These are phyloP conservation scores for Scatophagus argus DNA, from an alignment of 2,113 vertebrate genomes.

Conservation along the genomic window DNA sequence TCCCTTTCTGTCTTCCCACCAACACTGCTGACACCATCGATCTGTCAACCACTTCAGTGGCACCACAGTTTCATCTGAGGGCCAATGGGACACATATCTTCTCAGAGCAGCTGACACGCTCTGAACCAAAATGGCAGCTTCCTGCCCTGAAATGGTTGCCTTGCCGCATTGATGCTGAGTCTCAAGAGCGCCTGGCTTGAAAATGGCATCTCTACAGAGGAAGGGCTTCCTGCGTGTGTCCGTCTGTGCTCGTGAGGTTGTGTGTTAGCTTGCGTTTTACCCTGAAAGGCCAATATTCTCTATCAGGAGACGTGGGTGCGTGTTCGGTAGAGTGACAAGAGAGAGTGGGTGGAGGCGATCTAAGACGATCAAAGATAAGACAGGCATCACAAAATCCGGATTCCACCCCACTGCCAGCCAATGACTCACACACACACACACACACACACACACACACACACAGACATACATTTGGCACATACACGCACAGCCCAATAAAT, in stretches of 20 bases:
- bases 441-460: slow-evolving; percentile 31
- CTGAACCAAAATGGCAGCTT: slow-evolving; percentile 79
- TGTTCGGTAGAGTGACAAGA: slow-evolving; percentile 61
- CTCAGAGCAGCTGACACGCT: slow-evolving; percentile 71
- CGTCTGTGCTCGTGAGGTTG: background rate
- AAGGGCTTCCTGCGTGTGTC: slow-evolving; percentile 27
- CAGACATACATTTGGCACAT: slow-evolving; percentile 72
- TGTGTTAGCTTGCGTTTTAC: slow-evolving; percentile 15
- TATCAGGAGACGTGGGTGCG: slow-evolving; percentile 35
- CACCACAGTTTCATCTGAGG: slow-evolving; percentile 71
- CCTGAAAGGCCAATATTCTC: slow-evolving; percentile 62
- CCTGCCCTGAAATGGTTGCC: slow-evolving; percentile 73
- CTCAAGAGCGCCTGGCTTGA: slow-evolving; percentile 42
- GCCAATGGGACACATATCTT: slow-evolving; percentile 69
- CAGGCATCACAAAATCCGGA: slow-evolving; percentile 69
- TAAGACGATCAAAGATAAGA: slow-evolving; percentile 67
- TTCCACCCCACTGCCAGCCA: slow-evolving; percentile 61
- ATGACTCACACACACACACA: slow-evolving; percentile 55
- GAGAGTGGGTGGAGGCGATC: slow-evolving; percentile 66
- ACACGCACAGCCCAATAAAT: slow-evolving; percentile 77
- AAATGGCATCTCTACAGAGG: slow-evolving; percentile 57
- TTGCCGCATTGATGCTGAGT: slow-evolving; percentile 61
- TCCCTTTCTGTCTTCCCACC: slow-evolving; percentile 32
- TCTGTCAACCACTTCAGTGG: slow-evolving; percentile 73
- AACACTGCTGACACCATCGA: slow-evolving; percentile 75